These are phyloP conservation scores for Riparia riparia DNA, from an alignment of 2,113 vertebrate genomes.

Conservation along the genomic window DNA sequence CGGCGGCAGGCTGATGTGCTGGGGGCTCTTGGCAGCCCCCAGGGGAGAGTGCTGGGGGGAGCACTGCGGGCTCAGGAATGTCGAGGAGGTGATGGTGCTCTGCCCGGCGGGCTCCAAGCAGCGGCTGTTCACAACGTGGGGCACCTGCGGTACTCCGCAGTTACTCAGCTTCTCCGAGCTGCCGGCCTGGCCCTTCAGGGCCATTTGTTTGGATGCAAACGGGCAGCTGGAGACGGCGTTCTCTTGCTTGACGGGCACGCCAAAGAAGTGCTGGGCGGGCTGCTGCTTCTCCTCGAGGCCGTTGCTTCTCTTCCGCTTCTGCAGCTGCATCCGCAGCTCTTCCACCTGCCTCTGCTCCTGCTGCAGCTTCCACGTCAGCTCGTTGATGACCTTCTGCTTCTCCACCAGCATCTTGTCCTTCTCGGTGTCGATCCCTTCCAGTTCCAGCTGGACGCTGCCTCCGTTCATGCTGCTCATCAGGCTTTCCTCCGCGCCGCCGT, in stretches of 20 bases:
- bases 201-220: constrained; percentile 81
- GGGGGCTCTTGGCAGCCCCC: constrained; percentile 84
- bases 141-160: constrained; percentile 68
- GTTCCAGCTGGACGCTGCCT: constrained; percentile 73
- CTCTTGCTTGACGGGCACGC: constrained; percentile 91
- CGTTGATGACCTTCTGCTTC: constrained; percentile 98
- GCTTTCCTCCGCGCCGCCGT: constrained; percentile 83
- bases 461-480: constrained; percentile 75
- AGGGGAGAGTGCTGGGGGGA: constrained; percentile 91
- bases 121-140: constrained; percentile 72
- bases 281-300: constrained; percentile 75
- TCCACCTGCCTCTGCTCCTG: constrained; percentile 96
- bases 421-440: constrained; percentile 87
- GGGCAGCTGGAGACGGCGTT: constrained; percentile 88
- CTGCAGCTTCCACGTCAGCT: constrained; percentile 96
- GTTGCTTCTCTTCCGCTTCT: constrained; percentile 86
- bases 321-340: constrained; percentile 92
- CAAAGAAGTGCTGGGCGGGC: constrained; percentile 78
- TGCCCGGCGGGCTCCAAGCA: constrained; percentile 79
- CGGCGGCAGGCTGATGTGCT: constrained; percentile 85
- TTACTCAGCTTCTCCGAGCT: constrained; percentile 79
- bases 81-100: constrained; percentile 81
- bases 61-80: constrained; percentile 94
- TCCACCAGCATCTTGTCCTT: constrained; percentile 99
- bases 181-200: constrained; percentile 52